Percentiles rank a stretch among this genome's conserved stretches.
phyloP scores from a whole-genome alignment of 2,888 invertebrate genomes.

The Eristalinus sepulchralis region DNA sequence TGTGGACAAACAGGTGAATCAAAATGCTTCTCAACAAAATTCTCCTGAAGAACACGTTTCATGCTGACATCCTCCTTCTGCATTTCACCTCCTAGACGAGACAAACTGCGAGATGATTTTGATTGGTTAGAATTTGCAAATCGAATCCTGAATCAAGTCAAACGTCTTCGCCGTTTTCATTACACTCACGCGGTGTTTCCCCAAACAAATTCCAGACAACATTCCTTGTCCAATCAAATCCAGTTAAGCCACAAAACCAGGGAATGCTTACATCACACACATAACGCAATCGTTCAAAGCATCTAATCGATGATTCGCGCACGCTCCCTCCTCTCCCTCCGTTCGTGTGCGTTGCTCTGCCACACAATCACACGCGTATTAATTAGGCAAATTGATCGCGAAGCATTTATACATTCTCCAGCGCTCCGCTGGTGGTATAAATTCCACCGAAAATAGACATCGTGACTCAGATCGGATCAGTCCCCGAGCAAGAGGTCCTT shows the following conservation, averaged over 20 bases:
- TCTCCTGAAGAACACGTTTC: too few species aligned
- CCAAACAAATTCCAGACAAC: not conserved
- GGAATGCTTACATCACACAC: conserved; percentile 27
- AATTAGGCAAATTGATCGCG: conserved; percentile 62
- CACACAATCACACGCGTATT: conserved; percentile 54
- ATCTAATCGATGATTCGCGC: conserved; percentile 25
- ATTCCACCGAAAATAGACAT: conserved; percentile 32
- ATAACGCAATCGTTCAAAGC: not conserved
- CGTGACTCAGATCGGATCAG: conserved; percentile 21
- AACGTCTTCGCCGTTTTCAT: not conserved
- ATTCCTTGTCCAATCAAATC: conserved; percentile 23
- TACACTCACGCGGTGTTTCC: not conserved
- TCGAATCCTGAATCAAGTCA: not conserved
- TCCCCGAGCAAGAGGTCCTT: not conserved
- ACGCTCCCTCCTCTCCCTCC: not conserved
- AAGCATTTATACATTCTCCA: conserved; percentile 28
- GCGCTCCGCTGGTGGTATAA: conserved; percentile 63
- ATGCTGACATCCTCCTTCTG: too few species aligned
- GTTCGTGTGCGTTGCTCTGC: conserved; percentile 8
- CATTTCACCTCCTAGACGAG: not conserved
- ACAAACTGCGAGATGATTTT: not conserved
- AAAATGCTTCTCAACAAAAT: too few species aligned
- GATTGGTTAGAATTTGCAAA: not conserved
- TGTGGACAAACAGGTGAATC: too few species aligned
- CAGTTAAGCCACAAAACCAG: conserved; percentile 7